Base-by-base conservation (phyloP, 1,140 invertebrate species). In the Thereuonema tuberculata region DNA sequence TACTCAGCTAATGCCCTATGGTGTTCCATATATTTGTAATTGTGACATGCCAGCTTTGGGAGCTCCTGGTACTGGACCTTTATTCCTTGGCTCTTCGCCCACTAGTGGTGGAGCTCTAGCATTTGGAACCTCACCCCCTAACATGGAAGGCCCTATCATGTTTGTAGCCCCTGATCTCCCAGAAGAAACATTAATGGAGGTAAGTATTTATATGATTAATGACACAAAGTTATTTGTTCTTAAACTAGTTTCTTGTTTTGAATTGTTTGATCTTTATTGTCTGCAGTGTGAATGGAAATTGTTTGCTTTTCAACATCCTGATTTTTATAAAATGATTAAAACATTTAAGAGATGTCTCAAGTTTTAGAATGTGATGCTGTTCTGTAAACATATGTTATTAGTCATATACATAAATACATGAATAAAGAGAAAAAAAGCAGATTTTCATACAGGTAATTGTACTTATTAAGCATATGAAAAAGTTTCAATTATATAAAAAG, bases 111-210 rank as follows among this genome's bases (percentile, higher is more conserved):
- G 66, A 2, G 65, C 70, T 14, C 58, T 70, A 37, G 63, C 69
- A 53, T 74, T 72, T 67, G 74, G 73, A 17, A 71, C 71, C 29
- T 79, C 79, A 1, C 77, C 78, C 5, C 71, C 73, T 0, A 72
- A 70, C 20, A 71, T 75, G 60, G 74, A 78, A 46, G 75, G 82
- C 60, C 84, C 83, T 59, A 80, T 87, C 62, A 83, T 83, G 62
- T 95, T 94, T 75, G 81, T 89, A 25, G 82, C 86, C 26, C 92
- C 92, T 3, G 93, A 96, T 71, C 74, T 98, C 58, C 88, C 90
- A 37, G 91, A 96, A 74, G 94, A 98, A 76, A 97, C 93, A 23
- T 77, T 98, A 21, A 80, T 97, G 63, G 91, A 94, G 69, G 84
- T 85, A 65, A 73, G 73, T 74, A 50, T 57, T 58, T 49, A 20